Percentiles rank a stretch among this genome's conserved stretches.
These are phyloP conservation scores for Hypanus sabinus DNA, from an alignment of 2,113 vertebrate species.

Conservation along the genomic window DNA sequence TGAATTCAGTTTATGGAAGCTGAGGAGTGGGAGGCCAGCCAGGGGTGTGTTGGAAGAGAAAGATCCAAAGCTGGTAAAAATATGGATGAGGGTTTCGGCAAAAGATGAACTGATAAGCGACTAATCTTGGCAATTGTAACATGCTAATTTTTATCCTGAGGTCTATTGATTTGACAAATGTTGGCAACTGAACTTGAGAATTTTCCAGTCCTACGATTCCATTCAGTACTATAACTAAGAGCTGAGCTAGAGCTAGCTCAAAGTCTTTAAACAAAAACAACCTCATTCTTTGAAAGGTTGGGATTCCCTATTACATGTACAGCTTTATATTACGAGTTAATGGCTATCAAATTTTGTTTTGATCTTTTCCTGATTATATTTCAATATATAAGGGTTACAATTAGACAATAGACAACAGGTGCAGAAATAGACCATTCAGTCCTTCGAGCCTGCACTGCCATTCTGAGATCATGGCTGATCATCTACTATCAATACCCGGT, in stretches of 20 bases:
- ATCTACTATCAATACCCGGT: too few species aligned
- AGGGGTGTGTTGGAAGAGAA: background rate
- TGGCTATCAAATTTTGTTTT: background rate
- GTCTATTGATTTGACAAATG: background rate
- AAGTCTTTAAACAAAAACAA: background rate
- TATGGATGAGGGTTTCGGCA: background rate
- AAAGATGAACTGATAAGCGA: background rate
- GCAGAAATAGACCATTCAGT: too few species aligned
- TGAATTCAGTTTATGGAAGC: background rate
- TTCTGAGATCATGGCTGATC: too few species aligned
- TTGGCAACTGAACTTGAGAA: background rate
- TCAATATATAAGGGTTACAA: background rate
- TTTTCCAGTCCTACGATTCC: background rate
- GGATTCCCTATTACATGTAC: background rate
- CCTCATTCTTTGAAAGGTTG: background rate
- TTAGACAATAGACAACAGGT: too few species aligned
- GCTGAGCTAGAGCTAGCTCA: background rate
- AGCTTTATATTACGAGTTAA: background rate
- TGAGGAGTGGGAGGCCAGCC: background rate
- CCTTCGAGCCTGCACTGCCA: too few species aligned
- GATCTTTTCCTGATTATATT: background rate
- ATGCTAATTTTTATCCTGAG: background rate
- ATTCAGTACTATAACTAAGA: background rate
- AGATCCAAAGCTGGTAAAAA: background rate
- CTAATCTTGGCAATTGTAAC: background rate